Base-by-base conservation (phyloP, 2,113 vertebrate genomes). In the Helogale parvula region DNA sequence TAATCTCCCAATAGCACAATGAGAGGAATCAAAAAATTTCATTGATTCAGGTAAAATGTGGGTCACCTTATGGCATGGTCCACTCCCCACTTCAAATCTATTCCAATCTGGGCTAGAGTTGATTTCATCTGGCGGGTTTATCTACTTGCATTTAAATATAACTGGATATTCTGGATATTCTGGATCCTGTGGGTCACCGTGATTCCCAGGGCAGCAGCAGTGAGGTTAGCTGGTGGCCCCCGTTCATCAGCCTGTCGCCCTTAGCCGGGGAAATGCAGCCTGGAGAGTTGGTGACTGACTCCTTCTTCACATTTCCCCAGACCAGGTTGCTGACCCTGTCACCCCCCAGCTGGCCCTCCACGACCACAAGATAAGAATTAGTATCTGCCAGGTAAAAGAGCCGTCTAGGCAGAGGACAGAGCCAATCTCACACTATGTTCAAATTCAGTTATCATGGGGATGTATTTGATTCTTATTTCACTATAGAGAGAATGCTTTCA, bases 1-100 rank as follows among this genome's bases (percentile, higher is more conserved):
- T 27, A 0, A 38, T 71, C 2, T 66, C 31, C 14, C 9, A 2
- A 25, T 45, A 31, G 7, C 23, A 14, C 31, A 38, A 77, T 19
- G 8, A 81, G 83, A 3, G 27, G n/a, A 27, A 81, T 41, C 7
- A 33, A 35, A 74, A 82, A 76, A 25, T 7, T 86, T 86, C 17
- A 68, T 54, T 93, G 10, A 54, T 25, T 91, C 33, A 69, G 35
- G 9, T 87, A 90, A 93, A 97, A 60, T 19, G 11, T 38, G 31
- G 2, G 4, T 69, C 38, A 27, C 3, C 17, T 84, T 29, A 80
- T 10, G 68, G 16, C 3, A 2, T 50, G 4, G 3, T 38, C 35
- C 16, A 25, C 3, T 72, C 25, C 29, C 31, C 47, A 57, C 4
- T 52, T 23, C 33, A 65, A 11, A 33, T 79, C 25, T 90, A 35